Percentiles rank a stretch among this genome's conserved stretches.
These are phyloP conservation scores for Casuarius casuarius DNA, from an alignment of 2,113 vertebrate genomes.

Conservation along the genomic window DNA sequence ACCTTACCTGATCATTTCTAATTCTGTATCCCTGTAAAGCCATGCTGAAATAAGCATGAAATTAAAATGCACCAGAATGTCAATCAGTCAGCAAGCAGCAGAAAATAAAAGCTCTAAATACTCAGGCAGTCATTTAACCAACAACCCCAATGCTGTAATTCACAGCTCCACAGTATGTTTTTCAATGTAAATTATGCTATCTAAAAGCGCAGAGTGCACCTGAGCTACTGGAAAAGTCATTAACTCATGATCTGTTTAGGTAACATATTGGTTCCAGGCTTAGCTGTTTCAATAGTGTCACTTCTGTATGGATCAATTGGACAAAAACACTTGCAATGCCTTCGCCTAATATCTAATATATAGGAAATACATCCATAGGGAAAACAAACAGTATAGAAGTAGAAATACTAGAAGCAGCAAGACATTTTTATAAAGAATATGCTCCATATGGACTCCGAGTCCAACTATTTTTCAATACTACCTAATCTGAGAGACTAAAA, in stretches of 20 bases:
- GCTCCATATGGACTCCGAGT: neutral
- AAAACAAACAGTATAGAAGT: neutral
- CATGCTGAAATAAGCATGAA: constrained; percentile 17
- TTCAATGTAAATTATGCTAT: neutral
- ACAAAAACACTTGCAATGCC: neutral
- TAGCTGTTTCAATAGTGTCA: neutral
- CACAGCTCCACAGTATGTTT: neutral
- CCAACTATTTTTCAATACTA: neutral
- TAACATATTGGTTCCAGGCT: neutral
- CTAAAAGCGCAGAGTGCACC: neutral
- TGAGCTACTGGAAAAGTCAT: neutral
- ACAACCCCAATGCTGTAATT: neutral
- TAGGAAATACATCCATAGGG: neutral
- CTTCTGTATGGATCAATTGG: neutral
- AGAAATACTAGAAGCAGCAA: neutral
- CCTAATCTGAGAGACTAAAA: neutral
- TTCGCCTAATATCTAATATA: neutral
- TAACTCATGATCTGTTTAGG: neutral
- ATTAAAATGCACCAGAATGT: neutral
- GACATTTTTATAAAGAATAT: neutral
- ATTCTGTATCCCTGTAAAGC: neutral
- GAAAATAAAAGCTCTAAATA: neutral
- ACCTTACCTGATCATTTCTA: neutral
- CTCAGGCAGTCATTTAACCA: neutral
- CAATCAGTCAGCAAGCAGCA: neutral